Evolutionary conservation across 2,888 invertebrate genomes (phyloP), one percentile per base, ranked within the genome.

Genomic region (Tetragonisca angustula): DNA sequence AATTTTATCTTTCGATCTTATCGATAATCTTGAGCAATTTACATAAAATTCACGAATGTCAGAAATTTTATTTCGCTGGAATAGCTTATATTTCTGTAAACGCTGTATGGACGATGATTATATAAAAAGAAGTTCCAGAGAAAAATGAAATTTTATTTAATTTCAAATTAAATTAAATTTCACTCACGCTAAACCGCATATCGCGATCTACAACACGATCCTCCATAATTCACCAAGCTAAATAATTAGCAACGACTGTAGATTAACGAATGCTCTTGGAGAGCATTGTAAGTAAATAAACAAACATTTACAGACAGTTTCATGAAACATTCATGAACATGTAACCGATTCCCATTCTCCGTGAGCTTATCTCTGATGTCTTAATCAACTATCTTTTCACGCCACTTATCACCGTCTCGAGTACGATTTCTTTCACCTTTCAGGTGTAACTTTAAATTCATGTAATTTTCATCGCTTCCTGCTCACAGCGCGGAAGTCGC

Each of bases 341-440:
- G 15, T 50, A 49, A 49, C 43, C 27, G 11, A 50, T 27, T 27
- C 27, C 27, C 21, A 69, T 52, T 50, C 27, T 13, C 5, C 21
- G 32, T 4, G 9, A 9, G 64, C n/a, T 36, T 65, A 65, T 65
- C 65, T 43, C 3, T 15, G 65, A 24, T 24, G 49, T 24, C 24
- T 67, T 19, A 24, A 67, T 67, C 17, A 19, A 13, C 19, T 19
- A 67, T 67, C 67, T 67, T 67, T 67, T 67, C 67, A n/a, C n/a
- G 32, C 27, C 2, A 6, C 32, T 69, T 52, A 69, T 54, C 69
- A 32, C 2, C 17, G 3, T 27, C 15, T 32, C 27, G 50, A 32
- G 27, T 50, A 19, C 24, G 2, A 32, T 11, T 43, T 4, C 21
- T 17, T n/a, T 9, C 50, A 27, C 52, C 27, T 65, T 65, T 36